Evolutionary conservation across 1,140 invertebrate genomes (phyloP).

Genomic region (Leguminivora glycinivorella): DNA sequence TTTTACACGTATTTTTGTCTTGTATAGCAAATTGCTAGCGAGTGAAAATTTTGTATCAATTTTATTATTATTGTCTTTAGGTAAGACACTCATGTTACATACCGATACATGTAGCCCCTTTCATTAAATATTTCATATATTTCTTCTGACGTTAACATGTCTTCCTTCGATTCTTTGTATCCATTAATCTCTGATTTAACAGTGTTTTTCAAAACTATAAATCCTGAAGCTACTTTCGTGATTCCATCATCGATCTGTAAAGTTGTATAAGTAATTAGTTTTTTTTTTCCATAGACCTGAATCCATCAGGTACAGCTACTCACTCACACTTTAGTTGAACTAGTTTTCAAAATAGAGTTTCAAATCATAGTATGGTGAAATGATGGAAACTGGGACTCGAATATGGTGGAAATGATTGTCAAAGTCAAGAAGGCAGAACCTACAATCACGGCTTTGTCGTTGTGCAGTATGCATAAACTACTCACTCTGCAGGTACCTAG

Average conservation of each 20-base stretch:
- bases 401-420: too few relatives aligned
- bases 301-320: too few relatives aligned
- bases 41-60: too few relatives aligned
- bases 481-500: too few relatives aligned
- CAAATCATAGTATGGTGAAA: too few relatives aligned
- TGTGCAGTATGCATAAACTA: too few relatives aligned
- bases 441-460: too few relatives aligned
- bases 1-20: background rate
- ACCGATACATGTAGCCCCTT: constrained; percentile 41
- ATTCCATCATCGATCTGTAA: constrained; percentile 7
- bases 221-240: constrained; percentile 16
- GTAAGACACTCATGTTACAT: background rate
- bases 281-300: too few relatives aligned
- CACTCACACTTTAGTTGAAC: too few relatives aligned
- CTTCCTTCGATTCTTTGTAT: background rate
- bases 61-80: background rate
- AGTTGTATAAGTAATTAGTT: background rate
- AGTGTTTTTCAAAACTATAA: constrained; percentile 9
- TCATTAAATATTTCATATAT: constrained; percentile 39
- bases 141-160: constrained; percentile 31
- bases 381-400: too few relatives aligned
- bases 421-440: background rate
- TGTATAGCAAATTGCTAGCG: too few relatives aligned
- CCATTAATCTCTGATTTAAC: background rate
- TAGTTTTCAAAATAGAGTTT: too few relatives aligned